phyloP scores from a whole-genome alignment of 1,140 invertebrate species.

The Lucilia sericata region DNA sequence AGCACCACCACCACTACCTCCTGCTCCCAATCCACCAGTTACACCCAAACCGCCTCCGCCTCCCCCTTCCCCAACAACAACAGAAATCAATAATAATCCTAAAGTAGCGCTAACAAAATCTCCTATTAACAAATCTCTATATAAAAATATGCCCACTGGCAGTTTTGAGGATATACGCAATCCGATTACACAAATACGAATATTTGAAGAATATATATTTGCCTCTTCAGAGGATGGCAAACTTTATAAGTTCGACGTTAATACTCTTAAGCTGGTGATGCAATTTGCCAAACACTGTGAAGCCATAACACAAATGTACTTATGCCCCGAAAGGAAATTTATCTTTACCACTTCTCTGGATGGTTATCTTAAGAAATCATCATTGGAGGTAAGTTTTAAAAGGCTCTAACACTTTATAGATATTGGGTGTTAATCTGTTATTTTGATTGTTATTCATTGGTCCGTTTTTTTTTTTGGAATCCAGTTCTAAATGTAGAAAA shows the following conservation, averaged over 20 bases:
- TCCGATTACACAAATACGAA: constrained; percentile 59
- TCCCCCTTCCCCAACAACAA: neutral
- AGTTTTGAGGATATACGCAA: constrained; percentile 51
- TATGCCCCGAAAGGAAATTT: constrained; percentile 52
- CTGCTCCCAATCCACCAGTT: neutral
- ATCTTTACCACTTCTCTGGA: constrained; percentile 64
- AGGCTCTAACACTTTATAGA: neutral
- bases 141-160: constrained; percentile 51
- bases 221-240: constrained; percentile 72
- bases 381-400: constrained; percentile 55
- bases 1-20: neutral
- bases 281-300: constrained; percentile 67
- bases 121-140: neutral
- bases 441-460: too few species aligned
- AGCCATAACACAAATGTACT: constrained; percentile 61
- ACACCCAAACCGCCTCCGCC: neutral
- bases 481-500: too few species aligned
- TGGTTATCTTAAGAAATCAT: constrained; percentile 62
- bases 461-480: too few species aligned
- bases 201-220: constrained; percentile 58
- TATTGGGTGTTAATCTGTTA: too few species aligned
- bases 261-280: constrained; percentile 68
- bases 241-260: constrained; percentile 70
- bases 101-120: neutral
- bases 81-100: constrained; percentile 1